A percentile compares a stretch with the other conserved stretches of the same genome.
These are phyloP conservation scores for Drosophila kanapiae DNA, from an alignment of 1,140 invertebrate species.

Conservation along the genomic window DNA sequence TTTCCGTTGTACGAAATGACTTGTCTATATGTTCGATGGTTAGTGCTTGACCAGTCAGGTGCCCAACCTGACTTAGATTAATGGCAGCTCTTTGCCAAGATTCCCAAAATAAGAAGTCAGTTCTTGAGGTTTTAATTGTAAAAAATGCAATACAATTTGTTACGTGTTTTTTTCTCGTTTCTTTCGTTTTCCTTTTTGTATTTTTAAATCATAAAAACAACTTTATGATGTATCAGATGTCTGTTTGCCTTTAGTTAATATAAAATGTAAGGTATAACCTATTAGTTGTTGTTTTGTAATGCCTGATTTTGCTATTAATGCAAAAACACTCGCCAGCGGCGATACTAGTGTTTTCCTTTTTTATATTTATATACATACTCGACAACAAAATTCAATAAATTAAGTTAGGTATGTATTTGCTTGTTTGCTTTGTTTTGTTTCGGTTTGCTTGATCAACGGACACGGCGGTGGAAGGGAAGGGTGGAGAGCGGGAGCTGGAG, in stretches of 20 bases:
- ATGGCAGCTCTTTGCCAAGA: neutral
- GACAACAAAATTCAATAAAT: constrained; percentile 77
- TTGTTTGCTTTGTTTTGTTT: constrained; percentile 40
- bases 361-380: constrained; percentile 52
- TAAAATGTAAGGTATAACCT: constrained; percentile 78
- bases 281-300: constrained; percentile 78
- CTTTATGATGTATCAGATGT: constrained; percentile 74
- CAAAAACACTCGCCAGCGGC: constrained; percentile 70
- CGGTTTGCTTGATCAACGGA: constrained; percentile 69
- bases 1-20: too few species aligned
- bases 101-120: constrained; percentile 29
- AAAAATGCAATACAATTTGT: constrained; percentile 52
- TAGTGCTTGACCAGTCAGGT: neutral
- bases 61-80: neutral
- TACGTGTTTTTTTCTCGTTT: constrained; percentile 50
- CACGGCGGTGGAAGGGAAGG: constrained; percentile 50
- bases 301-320: constrained; percentile 71
- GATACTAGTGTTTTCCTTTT: constrained; percentile 45
- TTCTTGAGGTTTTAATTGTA: constrained; percentile 40
- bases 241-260: constrained; percentile 63
- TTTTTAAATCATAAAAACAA: constrained; percentile 84
- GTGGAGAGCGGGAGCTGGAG: constrained; percentile 27
- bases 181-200: constrained; percentile 69
- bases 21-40: too few species aligned
- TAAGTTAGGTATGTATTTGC: constrained; percentile 71